A percentile compares a stretch with the other conserved stretches of the same genome.
Conservation (phyloP, 2,113 vertebrate species). For the Canis aureus region DNA sequence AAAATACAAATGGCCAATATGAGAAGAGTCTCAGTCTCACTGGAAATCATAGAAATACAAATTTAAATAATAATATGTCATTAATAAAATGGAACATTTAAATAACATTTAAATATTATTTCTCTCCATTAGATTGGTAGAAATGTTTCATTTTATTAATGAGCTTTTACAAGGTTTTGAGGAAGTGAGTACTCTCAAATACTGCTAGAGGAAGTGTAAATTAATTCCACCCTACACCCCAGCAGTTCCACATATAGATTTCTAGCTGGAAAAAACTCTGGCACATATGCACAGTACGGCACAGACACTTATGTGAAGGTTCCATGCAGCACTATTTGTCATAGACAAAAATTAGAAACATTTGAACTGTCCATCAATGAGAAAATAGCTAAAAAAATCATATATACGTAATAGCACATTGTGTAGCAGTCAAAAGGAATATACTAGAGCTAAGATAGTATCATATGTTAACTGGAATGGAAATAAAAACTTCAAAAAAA, state of each 20-base stretch:
- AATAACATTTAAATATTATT: neutral
- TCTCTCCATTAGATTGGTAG: neutral
- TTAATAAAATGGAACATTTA: neutral
- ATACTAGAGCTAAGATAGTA: neutral
- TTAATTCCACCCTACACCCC: neutral
- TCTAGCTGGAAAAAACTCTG: neutral
- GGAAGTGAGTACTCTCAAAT: neutral
- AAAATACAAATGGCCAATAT: neutral
- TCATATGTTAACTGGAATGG: neutral
- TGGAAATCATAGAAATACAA: slow-evolving; percentile 3
- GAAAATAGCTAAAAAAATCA: neutral
- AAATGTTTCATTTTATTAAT: neutral
- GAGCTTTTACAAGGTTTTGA: neutral
- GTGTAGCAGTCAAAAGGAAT: neutral
- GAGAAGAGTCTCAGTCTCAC: neutral
- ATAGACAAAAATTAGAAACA: neutral
- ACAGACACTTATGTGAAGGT: neutral
- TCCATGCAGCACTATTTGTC: neutral
- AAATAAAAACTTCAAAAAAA: neutral
- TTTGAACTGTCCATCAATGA: neutral
- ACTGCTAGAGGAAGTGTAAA: neutral
- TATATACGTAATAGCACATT: neutral
- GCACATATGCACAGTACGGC: neutral
- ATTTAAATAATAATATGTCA: neutral
- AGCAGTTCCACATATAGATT: neutral